Evolutionary conservation across 2,888 invertebrate genomes (phyloP), one percentile per base, ranked within the genome.

Genomic region (Halocaridina rubra): DNA sequence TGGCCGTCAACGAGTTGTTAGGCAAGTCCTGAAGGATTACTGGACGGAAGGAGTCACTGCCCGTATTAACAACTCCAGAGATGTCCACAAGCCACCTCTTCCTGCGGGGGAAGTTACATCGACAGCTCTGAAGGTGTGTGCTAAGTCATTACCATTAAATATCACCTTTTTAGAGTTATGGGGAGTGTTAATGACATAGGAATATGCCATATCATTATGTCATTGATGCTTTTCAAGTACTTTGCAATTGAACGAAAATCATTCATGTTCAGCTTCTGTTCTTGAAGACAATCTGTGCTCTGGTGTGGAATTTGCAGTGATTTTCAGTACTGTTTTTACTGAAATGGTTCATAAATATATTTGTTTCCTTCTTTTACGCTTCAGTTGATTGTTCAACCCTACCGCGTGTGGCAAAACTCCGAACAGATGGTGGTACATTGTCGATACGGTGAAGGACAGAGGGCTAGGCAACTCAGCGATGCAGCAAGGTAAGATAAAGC

Each of bases 361-460:
- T n/a, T 10, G 27, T 13, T 19, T 53, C 3, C 13, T 5, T 19
- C 10, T 74, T 39, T 72, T 46, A 4, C 2, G 5, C 2, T 53
- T 53, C 80, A 86, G 86, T 61, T 77, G 67, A 82, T 86, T 7
- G 82, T 79, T 39, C 86, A 86, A 71, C 82, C 86, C 2, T 86
- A 86, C 76, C 74, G 86, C n/a, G 78, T 86, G 69, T 86, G 86
- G 86, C 82, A 84, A 64, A 86, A 86, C 59, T 86, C 86, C 1
- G 86, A 86, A 46, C 82, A 86, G 76, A 71, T 86, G 82, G 82
- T 86, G 8, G 82, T 82, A 22, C 79, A 78, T 27, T 86, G 86
- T 61, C 74, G 86, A 16, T 86, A 86, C 46, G 86, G 86, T 7
- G 86, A 86, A 10, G 86, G 86, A 2, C 79, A 74, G 61, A 29